These are phyloP conservation scores for Habrosyne pyritoides DNA, from an alignment of 2,888 invertebrate species.

Conservation along the genomic window DNA sequence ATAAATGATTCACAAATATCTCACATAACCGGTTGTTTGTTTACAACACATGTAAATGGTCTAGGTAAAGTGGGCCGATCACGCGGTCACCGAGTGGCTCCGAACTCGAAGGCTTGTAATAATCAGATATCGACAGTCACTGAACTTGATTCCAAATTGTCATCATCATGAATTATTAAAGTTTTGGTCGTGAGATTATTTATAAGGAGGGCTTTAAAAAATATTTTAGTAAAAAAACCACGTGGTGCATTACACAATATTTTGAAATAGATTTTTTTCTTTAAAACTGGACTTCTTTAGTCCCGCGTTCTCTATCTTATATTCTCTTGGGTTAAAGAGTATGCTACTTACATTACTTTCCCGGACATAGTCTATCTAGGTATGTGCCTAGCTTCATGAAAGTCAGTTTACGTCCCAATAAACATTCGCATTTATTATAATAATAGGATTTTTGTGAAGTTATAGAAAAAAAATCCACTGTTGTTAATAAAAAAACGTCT, in stretches of 20 bases:
- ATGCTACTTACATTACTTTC: too few species aligned
- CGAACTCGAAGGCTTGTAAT: background rate
- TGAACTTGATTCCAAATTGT: slow-evolving; percentile 5
- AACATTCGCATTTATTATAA: too few species aligned
- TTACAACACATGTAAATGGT: slow-evolving; percentile 20
- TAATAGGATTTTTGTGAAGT: too few species aligned
- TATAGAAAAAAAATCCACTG: too few species aligned
- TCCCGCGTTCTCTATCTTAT: too few species aligned
- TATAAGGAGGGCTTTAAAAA: too few species aligned
- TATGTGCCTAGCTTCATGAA: too few species aligned
- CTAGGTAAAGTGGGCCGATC: slow-evolving; percentile 19
- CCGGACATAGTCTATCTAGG: too few species aligned
- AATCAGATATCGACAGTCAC: background rate
- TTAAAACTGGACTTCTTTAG: too few species aligned
- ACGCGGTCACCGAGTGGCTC: slow-evolving; percentile 33
- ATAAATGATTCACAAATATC: slow-evolving; percentile 15
- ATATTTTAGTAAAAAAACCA: background rate
- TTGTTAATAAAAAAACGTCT: too few species aligned
- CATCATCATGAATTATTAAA: background rate
- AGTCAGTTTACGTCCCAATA: too few species aligned
- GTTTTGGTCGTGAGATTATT: background rate
- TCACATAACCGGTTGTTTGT: slow-evolving; percentile 30
- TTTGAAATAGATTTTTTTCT: background rate
- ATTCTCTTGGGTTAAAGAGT: too few species aligned
- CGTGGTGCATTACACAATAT: background rate